Percentiles rank a stretch among this genome's conserved stretches.
Conservation (phyloP, 2,113 vertebrate species). For the Odontophorus gujanensis region DNA sequence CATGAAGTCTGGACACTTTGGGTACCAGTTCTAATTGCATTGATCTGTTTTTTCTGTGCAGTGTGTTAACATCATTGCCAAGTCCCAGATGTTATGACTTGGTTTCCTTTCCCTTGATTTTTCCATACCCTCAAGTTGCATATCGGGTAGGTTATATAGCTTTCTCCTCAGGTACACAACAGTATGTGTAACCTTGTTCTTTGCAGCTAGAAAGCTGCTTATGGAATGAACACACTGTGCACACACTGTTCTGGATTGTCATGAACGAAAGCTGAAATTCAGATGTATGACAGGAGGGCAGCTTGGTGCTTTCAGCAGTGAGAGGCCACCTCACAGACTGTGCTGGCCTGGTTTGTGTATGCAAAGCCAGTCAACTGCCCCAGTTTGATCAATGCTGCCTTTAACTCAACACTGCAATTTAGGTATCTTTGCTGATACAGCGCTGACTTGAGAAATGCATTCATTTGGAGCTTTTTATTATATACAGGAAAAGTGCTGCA, state of each 20-base stretch:
- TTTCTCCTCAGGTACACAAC: not conserved
- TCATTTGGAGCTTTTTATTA: not conserved
- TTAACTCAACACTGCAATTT: not conserved
- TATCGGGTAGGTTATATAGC: not conserved
- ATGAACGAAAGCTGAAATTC: not conserved
- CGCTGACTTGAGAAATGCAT: conserved; percentile 13
- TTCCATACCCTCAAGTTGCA: not conserved
- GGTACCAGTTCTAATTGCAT: not conserved
- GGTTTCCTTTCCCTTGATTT: not conserved
- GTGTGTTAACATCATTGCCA: not conserved
- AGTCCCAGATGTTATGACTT: not conserved
- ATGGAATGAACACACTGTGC: not conserved
- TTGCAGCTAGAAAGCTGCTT: not conserved
- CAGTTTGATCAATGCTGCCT: not conserved
- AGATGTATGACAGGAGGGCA: not conserved
- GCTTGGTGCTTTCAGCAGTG: rapidly evolving
- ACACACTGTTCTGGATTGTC: not conserved
- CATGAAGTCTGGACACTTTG: not conserved
- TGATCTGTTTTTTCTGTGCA: not conserved
- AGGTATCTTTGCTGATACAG: not conserved
- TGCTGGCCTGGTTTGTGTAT: not conserved
- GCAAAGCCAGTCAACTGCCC: not conserved
- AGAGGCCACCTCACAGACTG: not conserved
- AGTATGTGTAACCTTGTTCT: rapidly evolving
- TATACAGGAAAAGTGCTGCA: not conserved